A percentile compares a stretch with the other conserved stretches of the same genome.
These are phyloP conservation scores for Teleiodes luculella DNA, from an alignment of 2,888 invertebrate species.

Conservation along the genomic window DNA sequence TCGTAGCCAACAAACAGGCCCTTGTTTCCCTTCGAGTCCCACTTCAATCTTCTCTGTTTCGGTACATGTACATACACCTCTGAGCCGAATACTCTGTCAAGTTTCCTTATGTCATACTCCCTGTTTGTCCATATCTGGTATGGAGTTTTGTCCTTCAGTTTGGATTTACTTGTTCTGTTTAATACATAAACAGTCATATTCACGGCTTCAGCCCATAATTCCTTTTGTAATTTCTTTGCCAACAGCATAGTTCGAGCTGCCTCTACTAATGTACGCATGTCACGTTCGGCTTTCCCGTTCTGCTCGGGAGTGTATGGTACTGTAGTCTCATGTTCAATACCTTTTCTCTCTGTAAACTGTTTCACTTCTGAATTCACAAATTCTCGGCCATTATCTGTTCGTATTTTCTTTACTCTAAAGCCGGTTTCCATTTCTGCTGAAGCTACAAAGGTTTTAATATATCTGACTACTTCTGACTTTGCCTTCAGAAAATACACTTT, in stretches of 20 bases:
- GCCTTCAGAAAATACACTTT: conserved; percentile 9
- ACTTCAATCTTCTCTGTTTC: conserved; percentile 25
- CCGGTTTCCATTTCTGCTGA: neutral
- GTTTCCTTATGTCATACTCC: neutral
- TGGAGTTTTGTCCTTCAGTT: neutral
- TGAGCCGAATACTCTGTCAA: conserved; percentile 6
- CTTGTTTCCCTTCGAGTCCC: conserved; percentile 26
- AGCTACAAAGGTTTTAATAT: neutral
- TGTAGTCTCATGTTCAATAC: conserved; percentile 23
- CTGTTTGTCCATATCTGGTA: neutral
- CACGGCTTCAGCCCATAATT: conserved; percentile 19
- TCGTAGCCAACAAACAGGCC: conserved; percentile 26
- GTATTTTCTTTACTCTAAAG: neutral
- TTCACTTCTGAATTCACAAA: neutral
- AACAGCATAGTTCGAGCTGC: conserved; percentile 20
- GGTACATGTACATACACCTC: conserved; percentile 12
- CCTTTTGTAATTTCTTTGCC: conserved; percentile 10
- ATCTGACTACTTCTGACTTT: conserved; percentile 4
- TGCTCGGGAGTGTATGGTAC: conserved; percentile 26
- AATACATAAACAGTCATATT: conserved; percentile 17
- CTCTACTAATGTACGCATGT: conserved; percentile 23
- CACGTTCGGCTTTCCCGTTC: conserved; percentile 25
- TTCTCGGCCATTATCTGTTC: conserved; percentile 3
- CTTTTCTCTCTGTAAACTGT: neutral
- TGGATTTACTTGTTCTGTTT: neutral